Conservation (phyloP, 1,140 invertebrate genomes). For the Cylas formicarius region DNA sequence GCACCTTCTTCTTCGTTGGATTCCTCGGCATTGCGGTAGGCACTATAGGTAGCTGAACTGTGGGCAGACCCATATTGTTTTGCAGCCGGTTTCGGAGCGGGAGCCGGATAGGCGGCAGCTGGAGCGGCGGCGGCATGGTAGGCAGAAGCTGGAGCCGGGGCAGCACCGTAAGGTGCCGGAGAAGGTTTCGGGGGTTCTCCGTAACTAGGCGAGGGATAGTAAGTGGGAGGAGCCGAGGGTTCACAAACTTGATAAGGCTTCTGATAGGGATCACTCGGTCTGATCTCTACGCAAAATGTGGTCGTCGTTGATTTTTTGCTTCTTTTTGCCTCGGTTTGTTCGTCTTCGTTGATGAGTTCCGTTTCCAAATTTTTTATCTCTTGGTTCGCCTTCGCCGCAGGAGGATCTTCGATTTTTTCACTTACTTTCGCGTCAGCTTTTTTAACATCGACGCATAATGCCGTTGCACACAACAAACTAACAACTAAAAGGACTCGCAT, state of each 20-base stretch:
- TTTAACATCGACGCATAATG: conserved; percentile 11
- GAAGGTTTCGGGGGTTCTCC: conserved; percentile 8
- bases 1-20: conserved; percentile 1
- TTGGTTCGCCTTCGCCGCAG: too few relatives aligned
- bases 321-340: conserved; percentile 17
- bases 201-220: conserved; percentile 12
- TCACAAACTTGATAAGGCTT: conserved; percentile 39
- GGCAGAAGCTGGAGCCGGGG: conserved; percentile 1
- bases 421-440: too few relatives aligned
- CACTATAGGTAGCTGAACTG: conserved; percentile 6
- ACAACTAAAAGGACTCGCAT: background rate
- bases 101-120: conserved; percentile 16
- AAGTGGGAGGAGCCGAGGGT: conserved; percentile 16
- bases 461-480: conserved; percentile 4
- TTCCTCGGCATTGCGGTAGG: conserved; percentile 10
- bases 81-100: conserved; percentile 19
- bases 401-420: too few relatives aligned
- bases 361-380: background rate
- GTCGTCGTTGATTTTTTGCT: conserved; percentile 39
- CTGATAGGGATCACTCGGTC: conserved; percentile 34
- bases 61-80: conserved; percentile 23
- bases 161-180: background rate
- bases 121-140: conserved; percentile 10
- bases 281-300: conserved; percentile 41
- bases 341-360: conserved; percentile 13